Evolutionary conservation across 2,797 vertebrate species (phyloP).

Genomic region (Pseudochaenichthys georgianus): DNA sequence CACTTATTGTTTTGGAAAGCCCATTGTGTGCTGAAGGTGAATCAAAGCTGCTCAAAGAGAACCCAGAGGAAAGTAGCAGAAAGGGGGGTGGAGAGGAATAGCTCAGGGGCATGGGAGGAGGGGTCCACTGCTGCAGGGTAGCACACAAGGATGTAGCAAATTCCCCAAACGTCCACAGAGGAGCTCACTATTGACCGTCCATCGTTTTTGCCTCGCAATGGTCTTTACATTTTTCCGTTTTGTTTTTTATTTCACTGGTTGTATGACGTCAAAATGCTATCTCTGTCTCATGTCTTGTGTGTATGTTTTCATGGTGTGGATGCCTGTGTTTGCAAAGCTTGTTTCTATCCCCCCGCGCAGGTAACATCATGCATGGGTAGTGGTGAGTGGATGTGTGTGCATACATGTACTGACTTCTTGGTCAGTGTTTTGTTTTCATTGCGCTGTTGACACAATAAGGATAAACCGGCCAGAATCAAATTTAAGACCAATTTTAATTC

Average conservation of each 20-base stretch:
- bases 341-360: constrained; percentile 51
- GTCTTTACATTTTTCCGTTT: constrained; percentile 36
- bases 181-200: constrained; percentile 76
- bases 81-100: constrained; percentile 48
- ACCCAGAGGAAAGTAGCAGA: constrained; percentile 71
- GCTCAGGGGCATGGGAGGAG: constrained; percentile 61
- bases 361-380: constrained; percentile 65
- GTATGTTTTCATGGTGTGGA: constrained; percentile 52
- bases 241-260: constrained; percentile 62
- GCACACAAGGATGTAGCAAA: constrained; percentile 61
- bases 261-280: constrained; percentile 77
- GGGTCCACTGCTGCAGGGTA: constrained; percentile 70
- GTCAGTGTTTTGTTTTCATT: constrained; percentile 77
- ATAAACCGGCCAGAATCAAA: constrained; percentile 13
- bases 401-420: constrained; percentile 64
- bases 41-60: constrained; percentile 71
- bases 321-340: constrained; percentile 44
- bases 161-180: constrained; percentile 66
- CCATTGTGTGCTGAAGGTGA: constrained; percentile 79
- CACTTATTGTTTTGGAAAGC: constrained; percentile 78
- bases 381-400: constrained; percentile 31
- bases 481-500: not conserved
- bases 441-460: constrained; percentile 47
- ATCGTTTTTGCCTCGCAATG: constrained; percentile 79
- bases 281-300: constrained; percentile 71